phyloP scores from a whole-genome alignment of 1,140 invertebrate species.

The Eueides isabella region DNA sequence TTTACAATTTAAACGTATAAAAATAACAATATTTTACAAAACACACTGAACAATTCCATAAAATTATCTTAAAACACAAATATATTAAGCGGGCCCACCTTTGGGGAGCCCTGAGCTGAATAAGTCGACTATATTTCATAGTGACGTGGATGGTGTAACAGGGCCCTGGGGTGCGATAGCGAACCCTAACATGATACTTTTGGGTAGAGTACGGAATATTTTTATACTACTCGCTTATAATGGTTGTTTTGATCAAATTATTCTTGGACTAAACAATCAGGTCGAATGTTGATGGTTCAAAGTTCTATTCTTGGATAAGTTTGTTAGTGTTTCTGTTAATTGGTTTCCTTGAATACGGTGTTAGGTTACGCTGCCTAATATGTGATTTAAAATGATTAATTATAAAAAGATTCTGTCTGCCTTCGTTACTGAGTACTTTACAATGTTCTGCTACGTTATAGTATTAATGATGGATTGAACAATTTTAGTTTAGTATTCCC shows the following conservation, averaged over 20 bases:
- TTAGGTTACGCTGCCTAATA: not conserved
- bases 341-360: not conserved
- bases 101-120: not conserved
- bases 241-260: slow-evolving; percentile 10
- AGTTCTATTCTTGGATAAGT: too few species aligned
- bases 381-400: too few species aligned
- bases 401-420: too few species aligned
- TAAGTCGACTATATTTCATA: slow-evolving; percentile 23
- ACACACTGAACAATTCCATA: not conserved
- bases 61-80: slow-evolving; percentile 8
- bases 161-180: slow-evolving; percentile 21
- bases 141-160: slow-evolving; percentile 17
- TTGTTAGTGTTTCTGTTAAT: too few species aligned
- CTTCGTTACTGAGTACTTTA: too few species aligned
- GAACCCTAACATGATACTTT: slow-evolving; percentile 22
- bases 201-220: not conserved
- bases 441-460: too few species aligned
- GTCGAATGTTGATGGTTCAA: not conserved
- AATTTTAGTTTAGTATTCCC: too few species aligned
- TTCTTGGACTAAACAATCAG: not conserved
- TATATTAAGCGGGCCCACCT: not conserved
- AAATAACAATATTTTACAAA: not conserved
- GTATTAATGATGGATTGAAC: too few species aligned
- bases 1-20: too few species aligned
- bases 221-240: not conserved